Evolutionary conservation across 2,888 invertebrate species (phyloP), one percentile per base, ranked within the genome.

Genomic region (Limnephilus rhombicus): DNA sequence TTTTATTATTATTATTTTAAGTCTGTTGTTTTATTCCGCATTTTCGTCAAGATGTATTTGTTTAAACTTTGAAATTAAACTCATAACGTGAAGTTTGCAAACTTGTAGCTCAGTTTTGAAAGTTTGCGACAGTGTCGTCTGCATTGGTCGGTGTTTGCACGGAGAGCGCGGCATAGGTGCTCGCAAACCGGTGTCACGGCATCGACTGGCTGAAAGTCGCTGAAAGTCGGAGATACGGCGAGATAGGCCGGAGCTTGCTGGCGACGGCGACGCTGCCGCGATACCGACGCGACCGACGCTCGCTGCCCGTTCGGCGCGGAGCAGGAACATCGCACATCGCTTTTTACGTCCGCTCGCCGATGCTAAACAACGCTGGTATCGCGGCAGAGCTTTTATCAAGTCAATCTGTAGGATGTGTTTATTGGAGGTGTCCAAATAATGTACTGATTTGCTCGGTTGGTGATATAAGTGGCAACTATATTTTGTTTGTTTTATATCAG

Each of bases 171-270:
- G 83, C 37, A 18, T 37, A 37, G 34, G 83, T 83, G 83, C 83
- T 83, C 83, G 83, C 83, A 34, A 18, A 37, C 34, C 83, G 83
- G 37, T 34, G 83, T 15, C 24, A 83, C 37, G 37, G 83, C 83
- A 41, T 83, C 83, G 83, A 83, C 83, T 83, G 83, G 37, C 83
- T 18, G 34, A 41, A 83, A 83, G 68, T 68, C 68, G 68, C 24
- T 24, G 9, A 68, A 68, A n/a, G 68, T n/a, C 24, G 68, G 68
- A 68, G 24, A 7, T 24, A 68, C 68, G 1, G 7, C 68, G 68
- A 68, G 68, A n/a, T 9, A 68, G 24, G 68, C 68, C 24, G 68
- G 24, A 68, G 53, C 53, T 53, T 53, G 68, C 68, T 24, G 24
- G 24, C 18, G 68, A 68, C 31, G 82, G 68, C 18, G 68, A 68